These are phyloP conservation scores for Taenaris catops DNA, from an alignment of 2,888 invertebrate genomes.

Conservation along the genomic window DNA sequence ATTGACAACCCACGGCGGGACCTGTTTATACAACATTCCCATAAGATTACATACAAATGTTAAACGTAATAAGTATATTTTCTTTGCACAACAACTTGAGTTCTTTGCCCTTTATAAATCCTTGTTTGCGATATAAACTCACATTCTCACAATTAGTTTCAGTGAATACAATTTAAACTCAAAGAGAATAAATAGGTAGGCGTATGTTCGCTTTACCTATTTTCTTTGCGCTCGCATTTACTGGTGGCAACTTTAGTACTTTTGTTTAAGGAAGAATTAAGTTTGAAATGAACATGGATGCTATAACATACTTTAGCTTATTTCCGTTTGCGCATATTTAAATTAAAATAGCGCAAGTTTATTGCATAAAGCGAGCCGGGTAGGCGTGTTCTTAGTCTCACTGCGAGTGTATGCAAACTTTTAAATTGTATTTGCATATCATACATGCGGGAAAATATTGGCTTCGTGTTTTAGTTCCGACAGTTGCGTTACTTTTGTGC, in stretches of 20 bases:
- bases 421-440: constrained; percentile 77
- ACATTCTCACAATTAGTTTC: too few species aligned
- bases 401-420: constrained; percentile 72
- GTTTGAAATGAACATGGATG: constrained; percentile 23
- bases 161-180: too few species aligned
- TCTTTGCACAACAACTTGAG: too few species aligned
- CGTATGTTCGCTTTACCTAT: too few species aligned
- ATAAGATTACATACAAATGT: too few species aligned
- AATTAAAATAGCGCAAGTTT: constrained; percentile 28
- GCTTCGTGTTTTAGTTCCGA: constrained; percentile 37
- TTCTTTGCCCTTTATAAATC: too few species aligned
- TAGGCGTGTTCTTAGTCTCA: constrained; percentile 58
- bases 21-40: too few species aligned
- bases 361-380: constrained; percentile 27
- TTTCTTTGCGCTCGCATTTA: constrained; percentile 15
- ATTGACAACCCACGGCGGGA: too few species aligned
- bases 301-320: constrained; percentile 25
- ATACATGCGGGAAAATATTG: constrained; percentile 68
- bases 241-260: constrained; percentile 14
- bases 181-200: constrained; percentile 9
- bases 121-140: too few species aligned
- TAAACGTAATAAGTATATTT: too few species aligned
- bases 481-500: constrained; percentile 4
- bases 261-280: constrained; percentile 21
- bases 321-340: constrained; percentile 26